These are phyloP conservation scores for Drosophila kurseongensis DNA, from an alignment of 1,140 invertebrate species.

Conservation along the genomic window DNA sequence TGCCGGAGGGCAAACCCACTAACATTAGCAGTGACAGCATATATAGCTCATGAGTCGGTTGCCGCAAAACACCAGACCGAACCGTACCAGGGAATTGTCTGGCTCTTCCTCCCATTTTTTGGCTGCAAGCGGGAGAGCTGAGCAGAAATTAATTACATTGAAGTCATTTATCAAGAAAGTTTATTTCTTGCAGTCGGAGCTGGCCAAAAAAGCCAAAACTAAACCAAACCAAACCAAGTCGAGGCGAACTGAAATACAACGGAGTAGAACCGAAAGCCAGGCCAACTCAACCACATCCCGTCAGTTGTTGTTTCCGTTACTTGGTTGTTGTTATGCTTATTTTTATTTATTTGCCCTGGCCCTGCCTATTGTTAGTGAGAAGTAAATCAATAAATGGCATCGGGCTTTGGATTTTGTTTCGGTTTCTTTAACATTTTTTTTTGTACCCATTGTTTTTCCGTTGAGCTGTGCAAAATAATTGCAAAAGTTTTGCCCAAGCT, in stretches of 20 bases:
- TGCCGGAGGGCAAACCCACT: conserved; percentile 59
- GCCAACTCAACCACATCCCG: conserved; percentile 62
- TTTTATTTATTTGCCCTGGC: conserved; percentile 71
- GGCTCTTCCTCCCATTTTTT: conserved; percentile 12
- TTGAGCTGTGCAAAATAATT: conserved; percentile 70
- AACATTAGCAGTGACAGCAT: conserved; percentile 77
- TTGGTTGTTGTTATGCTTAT: conserved; percentile 76
- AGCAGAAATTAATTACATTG: conserved; percentile 83
- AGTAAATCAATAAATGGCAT: conserved; percentile 81
- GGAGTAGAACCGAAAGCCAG: conserved; percentile 38
- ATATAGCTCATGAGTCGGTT: conserved; percentile 70
- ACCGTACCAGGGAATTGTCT: conserved; percentile 49
- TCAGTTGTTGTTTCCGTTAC: conserved; percentile 80
- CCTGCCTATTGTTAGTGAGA: conserved; percentile 69
- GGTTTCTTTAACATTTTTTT: conserved; percentile 20
- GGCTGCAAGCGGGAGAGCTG: conserved; percentile 63
- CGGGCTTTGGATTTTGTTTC: conserved; percentile 51
- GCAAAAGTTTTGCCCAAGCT: conserved; percentile 71
- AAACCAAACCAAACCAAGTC: conserved; percentile 28
- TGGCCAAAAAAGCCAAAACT: conserved; percentile 44
- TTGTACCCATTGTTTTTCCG: conserved; percentile 22
- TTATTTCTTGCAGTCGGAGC: conserved; percentile 74
- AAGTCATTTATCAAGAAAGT: conserved; percentile 83
- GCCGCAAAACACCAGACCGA: conserved; percentile 45
- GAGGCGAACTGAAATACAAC: conserved; percentile 44